These are phyloP conservation scores for Pterocles orientalis DNA, from an alignment of 2,113 vertebrate genomes.

Conservation along the genomic window DNA sequence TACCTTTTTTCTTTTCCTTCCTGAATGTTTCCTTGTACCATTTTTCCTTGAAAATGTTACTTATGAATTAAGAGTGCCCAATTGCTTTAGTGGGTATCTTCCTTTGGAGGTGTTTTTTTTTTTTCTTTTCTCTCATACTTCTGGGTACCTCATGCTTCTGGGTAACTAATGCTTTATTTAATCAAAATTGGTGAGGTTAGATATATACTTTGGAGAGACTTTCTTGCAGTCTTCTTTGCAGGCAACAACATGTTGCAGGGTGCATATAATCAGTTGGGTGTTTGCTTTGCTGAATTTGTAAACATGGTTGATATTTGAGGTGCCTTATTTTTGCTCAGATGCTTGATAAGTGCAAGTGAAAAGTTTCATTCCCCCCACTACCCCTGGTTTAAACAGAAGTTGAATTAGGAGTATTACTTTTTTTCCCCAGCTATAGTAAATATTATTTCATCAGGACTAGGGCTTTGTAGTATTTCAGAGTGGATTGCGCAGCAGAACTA, in stretches of 20 bases:
- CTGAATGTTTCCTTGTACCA: not conserved
- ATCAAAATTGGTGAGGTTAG: not conserved
- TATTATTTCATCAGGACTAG: not conserved
- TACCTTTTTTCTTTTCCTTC: not conserved
- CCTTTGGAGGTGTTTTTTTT: not conserved
- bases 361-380: not conserved
- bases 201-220: not conserved
- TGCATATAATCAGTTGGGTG: not conserved
- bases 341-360: not conserved
- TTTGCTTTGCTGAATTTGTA: not conserved
- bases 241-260: not conserved
- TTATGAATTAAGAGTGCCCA: not conserved
- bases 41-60: not conserved
- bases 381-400: not conserved
- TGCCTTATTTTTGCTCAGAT: not conserved
- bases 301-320: not conserved
- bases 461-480: not conserved
- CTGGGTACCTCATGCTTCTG: not conserved
- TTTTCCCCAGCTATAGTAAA: not conserved
- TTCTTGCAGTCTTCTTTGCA: not conserved
- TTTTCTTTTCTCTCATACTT: not conserved
- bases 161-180: not conserved
- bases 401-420: not conserved
- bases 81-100: not conserved
- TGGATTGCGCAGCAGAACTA: not conserved